Base-by-base conservation (phyloP, 2,888 invertebrate genomes). In the Xylota segnis region DNA sequence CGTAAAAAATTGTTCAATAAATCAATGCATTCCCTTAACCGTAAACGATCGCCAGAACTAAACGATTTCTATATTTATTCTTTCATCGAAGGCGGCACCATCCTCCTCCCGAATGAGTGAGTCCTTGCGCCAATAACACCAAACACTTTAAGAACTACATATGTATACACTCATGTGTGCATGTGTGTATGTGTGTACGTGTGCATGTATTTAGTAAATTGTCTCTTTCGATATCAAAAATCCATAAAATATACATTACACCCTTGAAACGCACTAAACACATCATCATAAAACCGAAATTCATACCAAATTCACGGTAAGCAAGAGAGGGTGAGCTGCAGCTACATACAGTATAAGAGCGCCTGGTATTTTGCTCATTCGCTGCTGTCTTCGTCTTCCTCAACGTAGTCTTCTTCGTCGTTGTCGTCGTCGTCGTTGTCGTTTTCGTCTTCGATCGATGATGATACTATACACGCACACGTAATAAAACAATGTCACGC, bases 401-500 rank as follows among this genome's bases (percentile, higher is more conserved):
- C 61, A 50, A n/a, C n/a, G n/a, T n/a, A n/a, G n/a, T n/a, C n/a
- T n/a, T n/a, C n/a, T n/a, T 72, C 45, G 32, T 59, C 47, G 72
- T 63, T 63, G 70, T 71, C 40, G 34, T 52, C 61, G 58, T 72
- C 45, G 32, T 59, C 47, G 72, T 63, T 63, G 70, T 71, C 63
- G 56, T 34, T 50, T 16, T 32, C 52, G n/a, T 52, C 78, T 59
- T 72, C 83, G 84, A 86, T 86, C 82, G 82, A 86, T 86, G 86
- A 86, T 82, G 86, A 87, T 87, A 76, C 83, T 86, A 78, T 83
- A 79, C 88, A 88, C 79, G 89, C 89, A 89, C 88, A 89, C 89
- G 89, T 90, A 89, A 91, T 91, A 91, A 91, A 91, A 91, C 92
- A 92, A 91, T 92, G 92, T 91, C 92, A 91, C 91, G 92, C 91